Evolutionary conservation across 2,113 vertebrate species (phyloP).

Genomic region (Amblyornis subalaris): DNA sequence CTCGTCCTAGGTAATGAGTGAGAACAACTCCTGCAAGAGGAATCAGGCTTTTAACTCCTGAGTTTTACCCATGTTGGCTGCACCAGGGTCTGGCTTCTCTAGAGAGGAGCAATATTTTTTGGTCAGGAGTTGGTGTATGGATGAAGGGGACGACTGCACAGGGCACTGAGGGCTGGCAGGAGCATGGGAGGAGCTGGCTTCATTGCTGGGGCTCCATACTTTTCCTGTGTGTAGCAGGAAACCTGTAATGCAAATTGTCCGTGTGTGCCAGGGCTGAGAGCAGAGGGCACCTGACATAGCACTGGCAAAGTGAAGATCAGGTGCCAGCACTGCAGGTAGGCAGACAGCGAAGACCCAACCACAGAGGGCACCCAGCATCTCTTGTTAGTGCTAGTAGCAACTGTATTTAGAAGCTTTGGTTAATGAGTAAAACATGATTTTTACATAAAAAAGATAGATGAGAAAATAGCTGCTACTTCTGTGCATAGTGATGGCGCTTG

Average conservation of each 20-base stretch:
- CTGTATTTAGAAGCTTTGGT: constrained; percentile 21
- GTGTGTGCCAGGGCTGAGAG: background rate
- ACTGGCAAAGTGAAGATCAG: background rate
- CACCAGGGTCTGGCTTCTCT: background rate
- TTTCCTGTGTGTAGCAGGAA: background rate
- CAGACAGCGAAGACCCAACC: background rate
- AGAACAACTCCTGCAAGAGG: background rate
- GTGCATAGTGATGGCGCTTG: background rate
- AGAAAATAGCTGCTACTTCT: constrained; percentile 8
- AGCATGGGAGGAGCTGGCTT: fast-evolving
- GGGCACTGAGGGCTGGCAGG: background rate
- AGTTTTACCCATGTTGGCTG: background rate
- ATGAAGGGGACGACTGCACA: fast-evolving
- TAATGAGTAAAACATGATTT: constrained; percentile 44
- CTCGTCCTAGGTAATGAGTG: background rate
- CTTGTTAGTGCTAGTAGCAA: background rate
- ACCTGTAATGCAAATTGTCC: background rate
- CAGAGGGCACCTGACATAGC: background rate
- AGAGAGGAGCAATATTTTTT: fast-evolving
- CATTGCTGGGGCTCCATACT: background rate
- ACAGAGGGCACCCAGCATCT: background rate
- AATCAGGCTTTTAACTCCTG: background rate
- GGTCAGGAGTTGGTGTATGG: background rate
- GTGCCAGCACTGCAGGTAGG: background rate
- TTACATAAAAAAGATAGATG: background rate